Evolutionary conservation across 2,113 vertebrate genomes (phyloP).

Genomic region (Bambusicola thoracicus): DNA sequence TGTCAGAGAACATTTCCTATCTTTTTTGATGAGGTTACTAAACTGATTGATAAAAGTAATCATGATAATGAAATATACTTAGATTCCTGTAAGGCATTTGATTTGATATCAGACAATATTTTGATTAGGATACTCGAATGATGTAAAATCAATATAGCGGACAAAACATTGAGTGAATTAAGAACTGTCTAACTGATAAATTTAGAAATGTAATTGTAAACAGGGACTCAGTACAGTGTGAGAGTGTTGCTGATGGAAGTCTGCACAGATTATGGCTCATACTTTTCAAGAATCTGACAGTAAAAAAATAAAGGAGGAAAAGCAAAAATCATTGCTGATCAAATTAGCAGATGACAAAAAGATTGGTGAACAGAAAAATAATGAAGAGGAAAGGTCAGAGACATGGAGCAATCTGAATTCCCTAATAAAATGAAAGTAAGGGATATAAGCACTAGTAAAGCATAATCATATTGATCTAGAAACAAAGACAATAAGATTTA

Average conservation of each 20-base stretch:
- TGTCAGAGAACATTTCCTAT: conserved; percentile 30
- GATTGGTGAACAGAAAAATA: conserved; percentile 38
- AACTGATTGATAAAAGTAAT: conserved; percentile 45
- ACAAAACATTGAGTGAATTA: conserved; percentile 35
- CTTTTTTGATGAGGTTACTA: conserved; percentile 45
- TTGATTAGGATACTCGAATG: conserved; percentile 2
- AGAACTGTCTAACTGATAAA: conserved; percentile 23
- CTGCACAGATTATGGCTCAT: not conserved
- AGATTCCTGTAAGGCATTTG: conserved; percentile 41
- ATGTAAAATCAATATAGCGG: conserved; percentile 57
- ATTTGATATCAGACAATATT: conserved; percentile 20
- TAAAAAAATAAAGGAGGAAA: not conserved
- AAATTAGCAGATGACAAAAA: conserved; percentile 47
- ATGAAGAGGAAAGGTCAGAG: conserved; percentile 48
- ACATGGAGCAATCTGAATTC: not conserved
- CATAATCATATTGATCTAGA: not conserved
- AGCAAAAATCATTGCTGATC: conserved; percentile 29
- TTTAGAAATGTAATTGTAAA: conserved; percentile 47
- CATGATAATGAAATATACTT: conserved; percentile 36
- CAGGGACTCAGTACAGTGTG: not conserved
- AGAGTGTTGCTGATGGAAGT: not conserved
- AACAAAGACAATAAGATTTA: not conserved
- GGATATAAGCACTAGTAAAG: not conserved
- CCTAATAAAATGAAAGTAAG: not conserved
- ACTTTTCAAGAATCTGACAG: not conserved